phyloP scores from a whole-genome alignment of 2,797 vertebrate species.

The Lateolabrax maculatus region DNA sequence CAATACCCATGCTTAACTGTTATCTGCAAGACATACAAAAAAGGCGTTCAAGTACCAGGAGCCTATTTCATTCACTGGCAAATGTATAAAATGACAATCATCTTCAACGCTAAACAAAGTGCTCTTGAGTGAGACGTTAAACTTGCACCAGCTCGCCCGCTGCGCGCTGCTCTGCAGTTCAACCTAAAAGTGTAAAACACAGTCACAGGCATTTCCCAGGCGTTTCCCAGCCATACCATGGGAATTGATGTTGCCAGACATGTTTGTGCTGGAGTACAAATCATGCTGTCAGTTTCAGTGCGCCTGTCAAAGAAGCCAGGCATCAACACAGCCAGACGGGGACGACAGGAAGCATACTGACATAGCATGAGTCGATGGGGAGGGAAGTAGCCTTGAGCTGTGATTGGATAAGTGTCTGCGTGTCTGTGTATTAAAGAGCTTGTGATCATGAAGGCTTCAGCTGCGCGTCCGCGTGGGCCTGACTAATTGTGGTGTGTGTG shows the following conservation, averaged over 20 bases:
- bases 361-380: conserved; percentile 47
- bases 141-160: conserved; percentile 40
- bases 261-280: conserved; percentile 76
- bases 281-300: conserved; percentile 74
- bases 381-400: conserved; percentile 53
- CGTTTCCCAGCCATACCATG: conserved; percentile 44
- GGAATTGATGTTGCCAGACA: conserved; percentile 67
- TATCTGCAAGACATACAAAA: not conserved
- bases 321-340: conserved; percentile 59
- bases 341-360: conserved; percentile 57
- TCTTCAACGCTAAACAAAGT: conserved; percentile 40
- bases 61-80: not conserved
- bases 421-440: conserved; percentile 24
- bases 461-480: not conserved
- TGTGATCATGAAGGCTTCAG: not conserved
- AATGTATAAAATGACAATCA: conserved; percentile 33
- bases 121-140: conserved; percentile 41
- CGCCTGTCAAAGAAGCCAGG: conserved; percentile 73
- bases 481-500: not conserved
- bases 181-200: conserved; percentile 54
- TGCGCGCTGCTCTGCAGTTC: conserved; percentile 16
- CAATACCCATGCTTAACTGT: not conserved
- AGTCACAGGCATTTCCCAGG: conserved; percentile 46
- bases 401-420: conserved; percentile 32
- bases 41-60: not conserved